These are phyloP conservation scores for Platysternon megacephalum DNA, from an alignment of 2,113 vertebrate genomes.

Conservation along the genomic window DNA sequence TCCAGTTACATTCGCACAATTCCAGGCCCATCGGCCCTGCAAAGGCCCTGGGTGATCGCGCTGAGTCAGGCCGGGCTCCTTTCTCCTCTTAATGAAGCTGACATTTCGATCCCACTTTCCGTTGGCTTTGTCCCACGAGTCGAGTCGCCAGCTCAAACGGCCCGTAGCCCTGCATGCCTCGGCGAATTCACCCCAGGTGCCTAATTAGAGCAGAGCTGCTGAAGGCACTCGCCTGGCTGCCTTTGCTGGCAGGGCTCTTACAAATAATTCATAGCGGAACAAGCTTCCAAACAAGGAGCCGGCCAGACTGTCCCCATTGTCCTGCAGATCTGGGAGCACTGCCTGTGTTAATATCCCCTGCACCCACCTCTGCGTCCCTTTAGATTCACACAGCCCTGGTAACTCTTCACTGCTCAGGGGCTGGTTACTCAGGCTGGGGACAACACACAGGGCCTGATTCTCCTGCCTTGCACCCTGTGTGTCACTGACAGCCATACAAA, in stretches of 20 bases:
- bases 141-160: neutral
- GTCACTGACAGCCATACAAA: no score
- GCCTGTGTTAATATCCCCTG: neutral
- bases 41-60: no score
- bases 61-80: neutral
- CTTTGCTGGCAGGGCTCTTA: neutral
- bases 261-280: neutral
- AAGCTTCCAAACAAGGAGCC: neutral
- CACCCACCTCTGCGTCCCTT: neutral
- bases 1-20: no score
- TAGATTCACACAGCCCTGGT: neutral
- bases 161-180: fast-evolving
- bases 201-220: neutral
- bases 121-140: neutral
- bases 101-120: neutral
- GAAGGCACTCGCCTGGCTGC: neutral
- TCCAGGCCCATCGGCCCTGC: no score
- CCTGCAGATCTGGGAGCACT: neutral
- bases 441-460: neutral
- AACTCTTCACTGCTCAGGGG: neutral
- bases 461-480: no score
- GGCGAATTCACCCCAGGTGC: neutral
- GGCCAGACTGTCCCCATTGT: neutral
- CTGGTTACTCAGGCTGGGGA: neutral
- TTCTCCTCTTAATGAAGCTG: neutral